These are phyloP conservation scores for Danionella cerebrum DNA, from an alignment of 2,113 vertebrate genomes.

Conservation along the genomic window DNA sequence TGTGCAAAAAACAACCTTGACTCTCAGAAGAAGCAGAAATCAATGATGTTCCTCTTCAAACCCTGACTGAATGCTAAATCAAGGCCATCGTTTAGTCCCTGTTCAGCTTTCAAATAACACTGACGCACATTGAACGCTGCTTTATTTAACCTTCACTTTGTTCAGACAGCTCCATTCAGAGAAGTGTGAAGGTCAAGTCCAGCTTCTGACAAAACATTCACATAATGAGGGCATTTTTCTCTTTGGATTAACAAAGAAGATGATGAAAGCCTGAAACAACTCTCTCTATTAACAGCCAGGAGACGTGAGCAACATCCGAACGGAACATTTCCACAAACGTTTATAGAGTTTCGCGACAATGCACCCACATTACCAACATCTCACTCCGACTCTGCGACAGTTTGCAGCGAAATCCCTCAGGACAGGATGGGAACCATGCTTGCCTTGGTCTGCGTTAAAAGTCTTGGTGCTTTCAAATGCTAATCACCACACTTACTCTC, in stretches of 20 bases:
- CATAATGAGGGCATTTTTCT: not conserved
- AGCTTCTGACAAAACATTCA: not conserved
- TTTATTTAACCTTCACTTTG: constrained; percentile 23
- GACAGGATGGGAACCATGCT: constrained; percentile 18
- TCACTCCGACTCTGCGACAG: constrained; percentile 2
- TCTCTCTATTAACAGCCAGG: not conserved
- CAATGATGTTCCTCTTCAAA: constrained; percentile 5
- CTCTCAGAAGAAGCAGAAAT: not conserved
- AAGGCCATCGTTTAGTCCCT: not conserved
- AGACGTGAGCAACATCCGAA: constrained; percentile 27
- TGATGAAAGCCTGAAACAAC: not conserved
- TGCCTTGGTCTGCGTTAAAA: constrained; percentile 16
- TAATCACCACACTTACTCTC: constrained; percentile 20
- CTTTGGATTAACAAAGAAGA: not conserved
- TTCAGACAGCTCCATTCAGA: constrained; percentile 3
- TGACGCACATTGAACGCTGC: not conserved
- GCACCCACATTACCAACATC: constrained; percentile 25
- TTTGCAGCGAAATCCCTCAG: constrained; percentile 29
- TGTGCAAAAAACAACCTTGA: too few species aligned
- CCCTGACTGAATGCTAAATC: not conserved
- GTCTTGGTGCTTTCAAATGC: constrained; percentile 14
- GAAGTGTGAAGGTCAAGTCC: not conserved
- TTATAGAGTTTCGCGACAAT: constrained; percentile 20
- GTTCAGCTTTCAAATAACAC: not conserved
- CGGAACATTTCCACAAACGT: constrained; percentile 34